Base-by-base conservation (phyloP, 2,113 vertebrate genomes). In the Elephas maximus region DNA sequence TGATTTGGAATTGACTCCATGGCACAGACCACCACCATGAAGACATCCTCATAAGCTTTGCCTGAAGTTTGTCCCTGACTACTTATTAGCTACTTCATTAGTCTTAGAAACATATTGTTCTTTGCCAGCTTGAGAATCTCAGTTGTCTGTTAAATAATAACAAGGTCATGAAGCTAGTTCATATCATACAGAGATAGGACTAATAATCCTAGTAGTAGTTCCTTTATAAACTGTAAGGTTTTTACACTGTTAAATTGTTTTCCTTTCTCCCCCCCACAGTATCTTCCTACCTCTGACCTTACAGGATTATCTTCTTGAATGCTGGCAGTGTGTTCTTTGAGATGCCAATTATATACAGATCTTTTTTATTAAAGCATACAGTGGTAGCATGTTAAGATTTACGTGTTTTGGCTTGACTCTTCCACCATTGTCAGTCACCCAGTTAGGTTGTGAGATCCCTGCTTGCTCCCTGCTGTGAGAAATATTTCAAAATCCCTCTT, bases 61-160 rank as follows among this genome's bases (percentile, higher is more conserved):
- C 57, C 37, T 89, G 11, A 81, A 88, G 44, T 85, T 91, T 94
- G 48, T 85, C 53, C n/a, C 23, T 94, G 17, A 44, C n/a, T 91
- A 20, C 45, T 41, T 88, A 28, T 78, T 91, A 95, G 15, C 76
- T 83, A 2, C 33, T 87, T 73, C 63, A 6, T 84, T 92, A 83
- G 17, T 83, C 45, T 83, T 80, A 87, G 28, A 95, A 82, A 71
- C 79, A 71, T 20, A 45, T 78, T 86, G 10, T 65, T 33, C 30
- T 96, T 77, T 88, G 48, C 60, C 71, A 83, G 53, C 28, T 44
- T 85, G 45, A 57, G 53, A 41, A 69, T 33, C 51, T 89, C 88
- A 90, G 0, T 63, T 91, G 15, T 78, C 4, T 78, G 10, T 79
- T 88, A 53, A 41, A 26, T 90, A 86, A n/a, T 81, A 94, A n/a